Evolutionary conservation across 2,113 vertebrate genomes (phyloP), one percentile per base, ranked within the genome.

Genomic region (Hymenochirus boettgeri): DNA sequence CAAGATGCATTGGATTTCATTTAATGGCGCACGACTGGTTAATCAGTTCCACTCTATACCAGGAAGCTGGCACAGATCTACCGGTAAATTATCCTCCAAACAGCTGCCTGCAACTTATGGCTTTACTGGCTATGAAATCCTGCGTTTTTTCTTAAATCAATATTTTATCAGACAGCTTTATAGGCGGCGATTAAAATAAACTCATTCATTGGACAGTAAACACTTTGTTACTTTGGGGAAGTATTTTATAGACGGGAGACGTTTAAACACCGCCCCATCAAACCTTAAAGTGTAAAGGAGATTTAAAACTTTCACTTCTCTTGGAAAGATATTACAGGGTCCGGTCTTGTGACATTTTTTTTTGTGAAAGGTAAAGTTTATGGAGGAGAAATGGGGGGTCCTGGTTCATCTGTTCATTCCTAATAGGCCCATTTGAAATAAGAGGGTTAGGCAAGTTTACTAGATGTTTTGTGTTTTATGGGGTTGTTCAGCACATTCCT

Each of bases 131-230:
- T n/a, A 79, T 76, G 73, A 79, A 76, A 76, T 74, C 72, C 82
- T 78, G 81, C 81, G 84, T 88, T 86, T 85, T 82, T 21, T 79
- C 65, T 79, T 88, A 88, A 88, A 88, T 88, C 87, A 87, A 86
- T 85, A 80, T 88, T n/a, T 89, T 88, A 88, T 88, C 85, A 88
- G 85, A 86, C 87, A 90, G 85, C 86, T 90, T 90, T 86, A 90
- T 82, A 80, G 82, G 82, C 83, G 81, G 82, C 81, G 78, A 57
- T 87, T 88, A 87, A 88, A 86, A 81, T 76, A 76, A 82, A 86
- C 83, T 82, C 85, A 85, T 89, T 87, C 86, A 83, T 80, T 82
- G 80, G 87, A 85, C 84, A 89, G 85, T 87, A 88, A 89, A 89
- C 85, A 89, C 87, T 83, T 86, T 85, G 84, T 85, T 86, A 84